Base-by-base conservation (phyloP, 2,797 vertebrate genomes). In the Pangasius sanitwongsei region DNA sequence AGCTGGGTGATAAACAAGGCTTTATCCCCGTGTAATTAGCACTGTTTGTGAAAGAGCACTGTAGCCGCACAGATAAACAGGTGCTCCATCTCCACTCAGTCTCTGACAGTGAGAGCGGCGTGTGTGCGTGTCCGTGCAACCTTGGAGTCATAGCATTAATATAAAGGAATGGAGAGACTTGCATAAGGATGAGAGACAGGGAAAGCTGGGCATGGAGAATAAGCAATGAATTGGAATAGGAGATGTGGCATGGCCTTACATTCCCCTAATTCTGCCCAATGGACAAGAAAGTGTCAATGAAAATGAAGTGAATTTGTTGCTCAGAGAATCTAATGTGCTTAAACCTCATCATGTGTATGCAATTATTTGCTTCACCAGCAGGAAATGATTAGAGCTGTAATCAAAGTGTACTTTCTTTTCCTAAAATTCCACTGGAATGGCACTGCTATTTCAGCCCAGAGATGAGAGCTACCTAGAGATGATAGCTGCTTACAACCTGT, bases 11-110 rank as follows among this genome's bases (percentile, higher is more conserved):
- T 95, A 95, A 95, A 94, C 94, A 95, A 91, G 95, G 92, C 95
- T 95, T 96, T 94, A 96, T 95, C 92, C 94, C 90, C 53, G 91
- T 95, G 94, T 96, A 96, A 96, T 96, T 96, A 96, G 94, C 88
- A 88, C 92, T 94, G 95, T 96, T 95, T 96, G 94, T 95, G 94
- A 95, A 95, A 94, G 93, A 93, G 91, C 92, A 87, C 91, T 93
- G 93, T 93, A 93, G 93, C 92, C 78, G 87, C 82, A 59, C 92
- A 94, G 94, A 96, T 96, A 95, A 94, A 93, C 92, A 85, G 86
- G 75, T 65, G 67, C 86, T 72, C 63, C 41, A 86, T 87, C 83
- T 81, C 83, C 89, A 90, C 91, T 90, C 91, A 87, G 90, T 86
- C 89, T 85, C 82, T 15, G 6, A 23, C 53, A 20, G 48, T 74